Evolutionary conservation across 2,113 vertebrate species (phyloP).

Genomic region (Spea bombifrons): DNA sequence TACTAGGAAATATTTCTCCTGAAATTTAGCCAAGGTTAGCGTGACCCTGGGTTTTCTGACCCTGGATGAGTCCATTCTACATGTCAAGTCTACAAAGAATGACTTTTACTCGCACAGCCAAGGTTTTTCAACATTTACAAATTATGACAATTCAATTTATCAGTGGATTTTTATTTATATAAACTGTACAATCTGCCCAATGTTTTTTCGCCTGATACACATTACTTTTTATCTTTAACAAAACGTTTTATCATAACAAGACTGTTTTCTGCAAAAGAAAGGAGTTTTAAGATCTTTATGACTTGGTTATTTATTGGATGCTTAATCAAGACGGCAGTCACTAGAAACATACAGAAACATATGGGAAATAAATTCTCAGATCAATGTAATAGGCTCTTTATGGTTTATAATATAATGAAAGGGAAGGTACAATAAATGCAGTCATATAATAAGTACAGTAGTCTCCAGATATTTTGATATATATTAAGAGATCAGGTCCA

Average conservation of each 20-base stretch:
- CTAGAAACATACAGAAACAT: too few species aligned
- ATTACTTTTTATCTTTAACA: background rate
- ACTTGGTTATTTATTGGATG: too few species aligned
- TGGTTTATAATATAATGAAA: too few species aligned
- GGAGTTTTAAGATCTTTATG: too few species aligned
- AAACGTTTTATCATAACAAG: too few species aligned
- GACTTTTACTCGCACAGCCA: slow-evolving; percentile 32
- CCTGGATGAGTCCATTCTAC: slow-evolving; percentile 54
- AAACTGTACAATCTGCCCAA: background rate
- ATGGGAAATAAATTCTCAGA: too few species aligned
- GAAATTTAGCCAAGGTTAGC: slow-evolving; percentile 63
- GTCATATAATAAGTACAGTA: too few species aligned
- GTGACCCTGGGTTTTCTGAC: slow-evolving; percentile 63
- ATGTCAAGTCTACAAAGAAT: slow-evolving; percentile 34
- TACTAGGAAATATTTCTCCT: slow-evolving; percentile 62
- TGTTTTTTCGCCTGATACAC: background rate
- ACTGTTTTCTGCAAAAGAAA: background rate
- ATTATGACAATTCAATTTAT: slow-evolving; percentile 31
- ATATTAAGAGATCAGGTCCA: too few species aligned
- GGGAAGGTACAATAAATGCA: too few species aligned
- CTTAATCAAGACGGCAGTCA: too few species aligned
- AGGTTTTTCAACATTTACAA: slow-evolving; percentile 31
- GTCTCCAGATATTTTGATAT: too few species aligned
- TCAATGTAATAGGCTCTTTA: too few species aligned
- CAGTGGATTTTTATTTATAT: background rate